phyloP scores from a whole-genome alignment of 2,113 vertebrate species.

The Malurus melanocephalus region DNA sequence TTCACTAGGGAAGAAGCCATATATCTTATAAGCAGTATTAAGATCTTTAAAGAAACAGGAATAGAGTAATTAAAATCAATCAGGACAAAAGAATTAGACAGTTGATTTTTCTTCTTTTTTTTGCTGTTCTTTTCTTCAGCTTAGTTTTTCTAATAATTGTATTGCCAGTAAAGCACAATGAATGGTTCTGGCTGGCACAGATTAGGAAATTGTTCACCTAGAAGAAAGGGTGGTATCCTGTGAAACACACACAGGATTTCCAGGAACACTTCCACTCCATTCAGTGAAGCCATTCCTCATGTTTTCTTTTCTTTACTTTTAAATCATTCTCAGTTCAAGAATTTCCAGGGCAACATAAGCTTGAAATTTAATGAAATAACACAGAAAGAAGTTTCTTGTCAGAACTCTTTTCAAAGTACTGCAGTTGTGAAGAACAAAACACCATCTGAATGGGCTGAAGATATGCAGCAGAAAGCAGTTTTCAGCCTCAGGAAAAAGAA shows the following conservation, averaged over 20 bases:
- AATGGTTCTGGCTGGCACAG: neutral
- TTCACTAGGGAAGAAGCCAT: neutral
- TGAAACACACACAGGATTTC: neutral
- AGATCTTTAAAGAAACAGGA: neutral
- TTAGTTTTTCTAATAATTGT: neutral
- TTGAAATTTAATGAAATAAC: neutral
- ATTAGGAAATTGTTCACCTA: neutral
- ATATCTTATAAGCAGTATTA: neutral
- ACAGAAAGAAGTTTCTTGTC: neutral
- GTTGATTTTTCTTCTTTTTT: neutral
- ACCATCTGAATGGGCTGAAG: neutral
- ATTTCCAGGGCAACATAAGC: neutral
- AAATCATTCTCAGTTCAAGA: neutral
- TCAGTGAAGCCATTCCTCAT: neutral
- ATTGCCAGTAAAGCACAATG: neutral
- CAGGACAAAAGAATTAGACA: neutral
- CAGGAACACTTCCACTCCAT: neutral
- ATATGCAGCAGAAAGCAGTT: neutral
- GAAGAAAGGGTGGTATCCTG: neutral
- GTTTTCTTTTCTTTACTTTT: neutral
- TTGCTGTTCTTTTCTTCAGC: neutral
- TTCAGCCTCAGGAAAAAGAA: neutral
- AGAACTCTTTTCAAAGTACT: neutral
- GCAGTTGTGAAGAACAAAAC: neutral
- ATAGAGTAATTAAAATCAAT: neutral